A percentile compares a stretch with the other conserved stretches of the same genome.
Evolutionary conservation across 2,888 invertebrate genomes (phyloP).

Genomic region (Pollenia griseotomentosa): DNA sequence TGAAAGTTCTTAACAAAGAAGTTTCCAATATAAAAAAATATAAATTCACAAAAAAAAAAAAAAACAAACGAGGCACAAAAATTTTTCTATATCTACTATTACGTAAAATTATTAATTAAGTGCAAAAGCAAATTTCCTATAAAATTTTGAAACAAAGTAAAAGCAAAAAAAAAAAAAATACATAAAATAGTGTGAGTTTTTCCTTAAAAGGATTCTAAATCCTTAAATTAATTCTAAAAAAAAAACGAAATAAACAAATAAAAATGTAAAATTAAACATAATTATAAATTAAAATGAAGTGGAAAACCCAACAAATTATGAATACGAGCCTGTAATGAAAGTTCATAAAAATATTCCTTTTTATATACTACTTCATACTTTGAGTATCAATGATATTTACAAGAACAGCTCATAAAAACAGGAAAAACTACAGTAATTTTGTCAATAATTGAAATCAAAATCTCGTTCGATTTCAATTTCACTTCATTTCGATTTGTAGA

Average conservation of each 20-base stretch:
- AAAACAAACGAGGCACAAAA: slow-evolving; percentile 14
- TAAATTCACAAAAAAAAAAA: background rate
- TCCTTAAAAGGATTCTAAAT: slow-evolving; percentile 11
- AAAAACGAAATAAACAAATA: slow-evolving; percentile 27
- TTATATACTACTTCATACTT: no score
- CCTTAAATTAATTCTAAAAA: background rate
- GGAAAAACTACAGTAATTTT: no score
- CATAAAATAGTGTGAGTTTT: slow-evolving; percentile 75
- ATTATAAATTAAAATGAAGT: no score
- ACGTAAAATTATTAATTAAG: slow-evolving; percentile 60
- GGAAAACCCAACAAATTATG: no score
- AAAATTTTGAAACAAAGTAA: slow-evolving; percentile 32
- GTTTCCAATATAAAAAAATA: background rate
- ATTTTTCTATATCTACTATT: slow-evolving; percentile 29
- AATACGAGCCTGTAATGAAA: no score
- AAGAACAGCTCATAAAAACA: no score
- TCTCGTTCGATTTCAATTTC: no score
- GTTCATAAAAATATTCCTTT: no score
- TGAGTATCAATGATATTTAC: no score
- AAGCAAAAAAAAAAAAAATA: background rate
- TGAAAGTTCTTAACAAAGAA: slow-evolving; percentile 5
- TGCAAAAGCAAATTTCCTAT: slow-evolving; percentile 15
- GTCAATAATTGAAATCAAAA: no score
- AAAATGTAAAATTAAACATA: slow-evolving; percentile 4
- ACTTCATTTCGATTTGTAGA: no score